Percentiles rank a stretch among this genome's conserved stretches.
Evolutionary conservation across 2,888 invertebrate genomes (phyloP).

Genomic region (Caradrina clavipalpis): DNA sequence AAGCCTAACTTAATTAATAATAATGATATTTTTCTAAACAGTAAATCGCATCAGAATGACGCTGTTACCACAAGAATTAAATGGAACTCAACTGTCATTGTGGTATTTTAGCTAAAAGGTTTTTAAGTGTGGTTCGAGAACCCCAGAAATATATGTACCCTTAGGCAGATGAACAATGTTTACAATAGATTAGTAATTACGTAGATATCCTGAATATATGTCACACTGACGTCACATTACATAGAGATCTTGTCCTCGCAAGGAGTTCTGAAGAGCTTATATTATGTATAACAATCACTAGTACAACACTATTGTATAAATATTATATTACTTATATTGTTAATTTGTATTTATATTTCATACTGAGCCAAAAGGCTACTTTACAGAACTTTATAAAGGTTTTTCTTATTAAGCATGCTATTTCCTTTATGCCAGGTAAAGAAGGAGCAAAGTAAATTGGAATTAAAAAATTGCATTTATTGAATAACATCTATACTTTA

Average conservation of each 20-base stretch:
- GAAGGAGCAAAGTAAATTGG: not conserved
- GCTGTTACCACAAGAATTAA: no score
- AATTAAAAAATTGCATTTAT: slow-evolving; percentile 9
- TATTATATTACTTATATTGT: slow-evolving; percentile 20
- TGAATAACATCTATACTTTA: not conserved
- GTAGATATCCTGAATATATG: slow-evolving; percentile 28
- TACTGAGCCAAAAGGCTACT: slow-evolving; percentile 9
- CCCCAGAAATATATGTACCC: no score
- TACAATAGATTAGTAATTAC: no score
- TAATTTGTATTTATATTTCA: slow-evolving; percentile 22
- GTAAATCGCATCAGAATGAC: no score
- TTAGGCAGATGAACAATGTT: no score
- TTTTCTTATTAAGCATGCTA: no score
- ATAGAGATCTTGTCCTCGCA: slow-evolving; percentile 17
- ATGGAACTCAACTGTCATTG: no score
- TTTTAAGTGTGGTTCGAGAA: no score
- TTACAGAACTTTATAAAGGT: not conserved
- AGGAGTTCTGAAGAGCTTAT: slow-evolving; percentile 5
- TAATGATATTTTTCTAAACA: not conserved
- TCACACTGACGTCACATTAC: not conserved
- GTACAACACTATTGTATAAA: slow-evolving; percentile 36
- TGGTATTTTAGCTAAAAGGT: no score
- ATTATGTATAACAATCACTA: slow-evolving; percentile 21
- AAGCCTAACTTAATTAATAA: not conserved
- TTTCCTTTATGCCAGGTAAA: not conserved